Conservation (phyloP, 2,797 vertebrate species). For the Tragelaphus eurycerus region DNA sequence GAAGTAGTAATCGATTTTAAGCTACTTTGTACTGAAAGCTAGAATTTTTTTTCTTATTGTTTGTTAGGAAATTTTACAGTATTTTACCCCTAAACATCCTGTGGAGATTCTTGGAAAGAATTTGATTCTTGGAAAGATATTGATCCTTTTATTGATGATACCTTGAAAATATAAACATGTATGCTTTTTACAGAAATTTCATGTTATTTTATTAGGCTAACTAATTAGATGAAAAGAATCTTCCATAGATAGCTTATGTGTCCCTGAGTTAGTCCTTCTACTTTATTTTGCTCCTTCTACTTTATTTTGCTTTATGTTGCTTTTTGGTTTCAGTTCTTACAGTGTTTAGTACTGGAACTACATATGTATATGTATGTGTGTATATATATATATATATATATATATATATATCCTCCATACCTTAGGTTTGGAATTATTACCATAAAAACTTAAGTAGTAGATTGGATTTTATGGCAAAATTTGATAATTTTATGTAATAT, state of each 20-base stretch:
- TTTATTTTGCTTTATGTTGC: not conserved
- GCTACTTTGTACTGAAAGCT: slow-evolving; percentile 32
- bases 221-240: not conserved
- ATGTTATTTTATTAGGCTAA: not conserved
- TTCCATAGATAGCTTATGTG: not conserved
- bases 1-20: slow-evolving; percentile 22
- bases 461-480: not conserved
- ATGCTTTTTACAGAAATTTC: not conserved
- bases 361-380: not conserved
- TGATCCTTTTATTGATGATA: slow-evolving; percentile 34
- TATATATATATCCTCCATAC: not conserved
- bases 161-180: not conserved
- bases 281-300: slow-evolving; percentile 32
- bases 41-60: slow-evolving; percentile 29
- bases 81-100: slow-evolving; percentile 26
- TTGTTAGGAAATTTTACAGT: not conserved
- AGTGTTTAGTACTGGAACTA: not conserved
- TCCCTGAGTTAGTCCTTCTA: slow-evolving; percentile 18
- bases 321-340: slow-evolving; percentile 3
- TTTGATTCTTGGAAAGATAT: not conserved
- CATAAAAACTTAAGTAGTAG: slow-evolving; percentile 4
- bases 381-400: not conserved
- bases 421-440: slow-evolving; percentile 13
- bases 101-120: not conserved
- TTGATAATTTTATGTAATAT: slow-evolving; percentile 10